Base-by-base conservation (phyloP, 2,113 vertebrate species). In the Tricholaema leucomelas region DNA sequence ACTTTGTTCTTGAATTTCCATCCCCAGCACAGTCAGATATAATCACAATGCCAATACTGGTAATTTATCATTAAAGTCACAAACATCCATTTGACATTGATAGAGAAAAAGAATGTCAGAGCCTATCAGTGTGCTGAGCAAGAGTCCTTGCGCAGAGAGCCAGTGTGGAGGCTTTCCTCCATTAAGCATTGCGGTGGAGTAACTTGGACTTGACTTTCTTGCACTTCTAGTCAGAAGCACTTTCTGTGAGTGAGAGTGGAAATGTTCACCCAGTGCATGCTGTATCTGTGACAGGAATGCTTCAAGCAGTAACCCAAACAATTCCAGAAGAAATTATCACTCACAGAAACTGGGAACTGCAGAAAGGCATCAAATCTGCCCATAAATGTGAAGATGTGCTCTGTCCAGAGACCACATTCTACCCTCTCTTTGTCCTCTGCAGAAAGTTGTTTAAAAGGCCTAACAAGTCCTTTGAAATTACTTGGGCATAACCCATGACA, bases 61-160 rank as follows among this genome's bases (percentile, higher is more conserved):
- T 95, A 86, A 95, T 93, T 90, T 92, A 44, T 66, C 74, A 93
- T 82, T 89, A 91, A 92, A 80, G 81, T 74, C 84, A 91, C 94
- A 96, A 94, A 87, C 87, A 88, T 21, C 46, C 38, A 5, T n/a
- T 71, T 81, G 84, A 77, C 73, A 63, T 42, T 94, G 80, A 73
- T 72, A 85, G 75, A 73, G 86, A 78, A 96, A 81, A 82, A 69
- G 73, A 83, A 55, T 73, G 85, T 92, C 85, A 85, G 89, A 81
- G 59, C 76, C 90, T 82, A 58, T 92, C 64, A 82, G 67, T 7
- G 88, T 82, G 80, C 59, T 10, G 27, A 30, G 33, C 52, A 56
- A n/a, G 76, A 81, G 80, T 15, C 55, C 65, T 76, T 30, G 35
- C 0, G 24, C 69, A 38, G 4, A 33, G 3, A 2, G 71, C 3